Percentiles rank a stretch among this genome's conserved stretches.
Conservation (phyloP, 1,140 invertebrate genomes). For the Spodoptera litura region DNA sequence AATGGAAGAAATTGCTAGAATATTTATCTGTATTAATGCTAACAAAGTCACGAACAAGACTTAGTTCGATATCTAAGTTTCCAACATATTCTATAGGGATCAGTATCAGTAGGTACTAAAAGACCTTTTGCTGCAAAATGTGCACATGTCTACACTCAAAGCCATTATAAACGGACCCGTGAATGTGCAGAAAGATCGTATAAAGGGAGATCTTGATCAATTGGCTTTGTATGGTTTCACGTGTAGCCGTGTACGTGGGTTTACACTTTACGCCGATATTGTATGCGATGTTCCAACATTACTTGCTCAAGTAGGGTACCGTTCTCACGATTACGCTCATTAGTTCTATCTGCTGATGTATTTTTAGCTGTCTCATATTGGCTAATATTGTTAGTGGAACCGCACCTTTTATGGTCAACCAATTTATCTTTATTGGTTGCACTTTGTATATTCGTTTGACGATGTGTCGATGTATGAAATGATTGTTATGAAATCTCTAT, state of each 20-base stretch:
- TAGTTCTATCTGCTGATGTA: constrained; percentile 22
- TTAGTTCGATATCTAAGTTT: constrained; percentile 4
- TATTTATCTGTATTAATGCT: neutral
- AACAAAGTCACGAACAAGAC: neutral
- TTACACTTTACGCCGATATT: constrained; percentile 3
- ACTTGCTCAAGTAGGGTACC: constrained; percentile 33
- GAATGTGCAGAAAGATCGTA: too few relatives aligned
- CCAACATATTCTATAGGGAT: neutral
- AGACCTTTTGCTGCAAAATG: constrained; percentile 34
- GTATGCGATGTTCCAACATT: neutral
- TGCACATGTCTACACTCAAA: neutral
- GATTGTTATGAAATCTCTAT: too few relatives aligned
- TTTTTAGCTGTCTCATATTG: constrained; percentile 30
- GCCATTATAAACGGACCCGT: too few relatives aligned
- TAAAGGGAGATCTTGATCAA: too few relatives aligned
- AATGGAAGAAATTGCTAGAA: neutral
- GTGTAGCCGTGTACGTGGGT: too few relatives aligned
- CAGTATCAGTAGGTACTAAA: neutral
- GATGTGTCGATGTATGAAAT: too few relatives aligned
- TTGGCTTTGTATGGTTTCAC: too few relatives aligned
- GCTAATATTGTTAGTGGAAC: constrained; percentile 9
- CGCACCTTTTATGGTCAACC: neutral
- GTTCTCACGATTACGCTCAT: constrained; percentile 40
- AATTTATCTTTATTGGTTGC: neutral
- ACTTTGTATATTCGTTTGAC: too few relatives aligned